Evolutionary conservation across 2,113 vertebrate species (phyloP), one percentile per base, ranked within the genome.

Genomic region (Anthoscopus minutus): DNA sequence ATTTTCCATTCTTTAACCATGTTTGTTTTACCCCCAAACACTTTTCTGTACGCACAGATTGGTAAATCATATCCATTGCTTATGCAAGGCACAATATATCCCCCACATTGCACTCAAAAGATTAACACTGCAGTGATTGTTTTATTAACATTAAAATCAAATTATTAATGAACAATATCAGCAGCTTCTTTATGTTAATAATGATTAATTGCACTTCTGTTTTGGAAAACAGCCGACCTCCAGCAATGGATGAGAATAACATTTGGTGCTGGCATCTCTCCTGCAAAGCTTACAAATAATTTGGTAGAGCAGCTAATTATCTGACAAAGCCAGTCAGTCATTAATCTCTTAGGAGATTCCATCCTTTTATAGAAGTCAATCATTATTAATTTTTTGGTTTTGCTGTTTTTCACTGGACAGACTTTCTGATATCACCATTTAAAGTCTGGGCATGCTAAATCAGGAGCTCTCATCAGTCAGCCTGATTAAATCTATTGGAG

Each of bases 101-200:
- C 48, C 51, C 70, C 81, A 69, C 48, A 6, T 6, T 53, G 62
- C 78, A 21, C 58, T 56, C 31, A 13, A 5, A 1, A 56, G 30
- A 82, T 85, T 78, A 87, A 8, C 3, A 1, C 28, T 40, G 48
- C 40, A 40, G 66, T 23, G 74, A 69, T 77, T 72, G 45, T 72
- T 93, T 85, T 73, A 91, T 81, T 92, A 92, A 78, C 69, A 69
- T 58, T 35, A 93, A 67, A 42, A 57, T 79, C 35, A n/a, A 23
- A 65, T 93, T 94, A 84, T 93, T 96, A 89, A 72, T 69, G 45
- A 80, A 88, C 45, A 92, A 31, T 86, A 89, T 73, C 74, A 92
- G 54, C 82, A 83, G 42, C 54, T 89, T 89, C 89, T 89, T 79
- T 40, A 50, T 54, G 70, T 44, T 89, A 83, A 82, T 86, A 82